Evolutionary conservation across 2,797 vertebrate species (phyloP).

Genomic region (Mareca strepera): DNA sequence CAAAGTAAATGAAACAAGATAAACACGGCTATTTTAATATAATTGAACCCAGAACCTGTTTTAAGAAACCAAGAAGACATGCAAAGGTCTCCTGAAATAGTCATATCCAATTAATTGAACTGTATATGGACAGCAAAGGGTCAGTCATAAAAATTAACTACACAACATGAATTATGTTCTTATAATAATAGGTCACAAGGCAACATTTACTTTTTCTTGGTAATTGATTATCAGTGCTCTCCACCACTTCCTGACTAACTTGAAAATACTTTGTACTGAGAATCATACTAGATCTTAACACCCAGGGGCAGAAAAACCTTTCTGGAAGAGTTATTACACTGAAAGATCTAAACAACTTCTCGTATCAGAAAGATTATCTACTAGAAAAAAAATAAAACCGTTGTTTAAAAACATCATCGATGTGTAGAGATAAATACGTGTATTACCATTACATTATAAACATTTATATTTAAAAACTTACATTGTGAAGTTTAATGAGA

Average conservation of each 20-base stretch:
- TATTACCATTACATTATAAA: background rate
- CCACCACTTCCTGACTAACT: background rate
- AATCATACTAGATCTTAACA: background rate
- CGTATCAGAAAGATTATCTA: background rate
- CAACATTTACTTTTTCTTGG: background rate
- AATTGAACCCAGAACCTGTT: background rate
- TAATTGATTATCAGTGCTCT: background rate
- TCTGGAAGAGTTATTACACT: background rate
- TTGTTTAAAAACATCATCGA: background rate
- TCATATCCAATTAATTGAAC: background rate
- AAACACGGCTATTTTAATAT: background rate
- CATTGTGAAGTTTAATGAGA: background rate
- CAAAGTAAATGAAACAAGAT: background rate
- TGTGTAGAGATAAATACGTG: background rate
- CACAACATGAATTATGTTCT: background rate
- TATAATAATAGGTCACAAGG: background rate
- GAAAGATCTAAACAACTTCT: background rate
- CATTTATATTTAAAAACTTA: background rate
- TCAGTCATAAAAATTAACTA: background rate
- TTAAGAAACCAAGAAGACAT: background rate
- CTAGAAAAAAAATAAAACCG: rapidly evolving
- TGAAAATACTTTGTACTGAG: background rate
- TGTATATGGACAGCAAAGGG: background rate
- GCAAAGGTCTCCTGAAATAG: background rate
- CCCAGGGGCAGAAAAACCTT: background rate